Conservation (phyloP, 2,888 invertebrate species). For the Antheraea yamamai region DNA sequence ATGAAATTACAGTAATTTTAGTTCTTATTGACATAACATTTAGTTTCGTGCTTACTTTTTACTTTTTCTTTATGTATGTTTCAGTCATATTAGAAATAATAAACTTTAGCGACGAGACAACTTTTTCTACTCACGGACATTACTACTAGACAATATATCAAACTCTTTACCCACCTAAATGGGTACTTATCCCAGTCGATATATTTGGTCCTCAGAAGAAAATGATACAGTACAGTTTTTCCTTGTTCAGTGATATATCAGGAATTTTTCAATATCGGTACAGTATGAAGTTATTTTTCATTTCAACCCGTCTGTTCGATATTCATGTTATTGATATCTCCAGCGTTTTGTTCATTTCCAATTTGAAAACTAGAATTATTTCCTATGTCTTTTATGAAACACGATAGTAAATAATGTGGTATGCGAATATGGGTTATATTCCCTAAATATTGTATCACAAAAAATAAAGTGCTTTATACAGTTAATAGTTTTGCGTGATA, state of each 20-base stretch:
- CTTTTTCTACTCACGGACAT: neutral
- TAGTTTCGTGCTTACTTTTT: neutral
- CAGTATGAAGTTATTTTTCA: constrained; percentile 21
- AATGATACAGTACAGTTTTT: constrained; percentile 36
- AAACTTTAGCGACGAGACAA: neutral
- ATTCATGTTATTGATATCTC: constrained; percentile 17
- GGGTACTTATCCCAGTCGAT: constrained; percentile 38
- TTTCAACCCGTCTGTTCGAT: constrained; percentile 15
- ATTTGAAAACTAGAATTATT: constrained; percentile 39
- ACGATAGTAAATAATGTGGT: neutral
- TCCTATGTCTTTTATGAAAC: constrained; percentile 31
- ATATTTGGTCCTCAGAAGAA: constrained; percentile 40
- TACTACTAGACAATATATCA: constrained; percentile 21
- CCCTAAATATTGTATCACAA: too few species aligned
- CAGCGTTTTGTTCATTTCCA: constrained; percentile 21
- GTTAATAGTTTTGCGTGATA: too few species aligned
- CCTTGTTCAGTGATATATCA: constrained; percentile 18
- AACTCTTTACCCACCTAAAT: constrained; percentile 47
- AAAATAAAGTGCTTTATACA: too few species aligned
- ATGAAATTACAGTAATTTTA: too few species aligned
- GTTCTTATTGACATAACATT: too few species aligned
- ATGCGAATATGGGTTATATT: neutral
- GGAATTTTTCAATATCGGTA: constrained; percentile 23
- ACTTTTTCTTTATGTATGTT: neutral
- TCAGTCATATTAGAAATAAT: neutral